Conservation (phyloP, 2,113 vertebrate species). For the Pomatorhinus ruficollis region DNA sequence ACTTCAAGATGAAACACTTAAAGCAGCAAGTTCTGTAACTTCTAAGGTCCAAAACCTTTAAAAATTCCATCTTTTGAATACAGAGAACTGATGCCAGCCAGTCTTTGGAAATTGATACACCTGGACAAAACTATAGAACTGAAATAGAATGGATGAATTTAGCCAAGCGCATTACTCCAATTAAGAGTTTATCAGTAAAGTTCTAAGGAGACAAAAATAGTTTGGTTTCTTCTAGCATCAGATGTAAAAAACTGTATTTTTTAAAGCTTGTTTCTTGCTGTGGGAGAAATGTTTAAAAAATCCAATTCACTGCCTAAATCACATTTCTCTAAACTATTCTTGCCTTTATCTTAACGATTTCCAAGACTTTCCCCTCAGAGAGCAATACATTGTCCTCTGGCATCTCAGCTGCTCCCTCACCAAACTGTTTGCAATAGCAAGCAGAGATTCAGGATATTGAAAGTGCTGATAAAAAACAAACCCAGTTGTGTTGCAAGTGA, state of each 20-base stretch:
- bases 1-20: background rate
- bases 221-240: background rate
- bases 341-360: background rate
- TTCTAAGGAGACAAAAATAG: background rate
- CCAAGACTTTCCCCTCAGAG: background rate
- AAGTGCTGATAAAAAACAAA: conserved; percentile 24
- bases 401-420: conserved; percentile 11
- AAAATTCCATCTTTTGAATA: background rate
- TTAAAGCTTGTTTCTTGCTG: background rate
- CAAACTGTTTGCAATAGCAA: conserved; percentile 19
- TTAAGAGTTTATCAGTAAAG: background rate
- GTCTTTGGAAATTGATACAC: background rate
- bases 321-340: background rate
- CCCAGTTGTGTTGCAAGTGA: conserved; percentile 11
- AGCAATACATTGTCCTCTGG: background rate
- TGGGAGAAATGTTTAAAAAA: background rate
- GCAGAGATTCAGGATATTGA: conserved; percentile 36
- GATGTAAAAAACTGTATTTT: background rate
- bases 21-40: background rate
- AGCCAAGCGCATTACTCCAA: background rate
- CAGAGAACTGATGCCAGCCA: background rate
- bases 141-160: background rate
- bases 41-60: background rate
- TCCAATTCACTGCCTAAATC: background rate
- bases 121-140: background rate